Evolutionary conservation across 2,113 vertebrate genomes (phyloP).

Genomic region (Nymphicus hollandicus): DNA sequence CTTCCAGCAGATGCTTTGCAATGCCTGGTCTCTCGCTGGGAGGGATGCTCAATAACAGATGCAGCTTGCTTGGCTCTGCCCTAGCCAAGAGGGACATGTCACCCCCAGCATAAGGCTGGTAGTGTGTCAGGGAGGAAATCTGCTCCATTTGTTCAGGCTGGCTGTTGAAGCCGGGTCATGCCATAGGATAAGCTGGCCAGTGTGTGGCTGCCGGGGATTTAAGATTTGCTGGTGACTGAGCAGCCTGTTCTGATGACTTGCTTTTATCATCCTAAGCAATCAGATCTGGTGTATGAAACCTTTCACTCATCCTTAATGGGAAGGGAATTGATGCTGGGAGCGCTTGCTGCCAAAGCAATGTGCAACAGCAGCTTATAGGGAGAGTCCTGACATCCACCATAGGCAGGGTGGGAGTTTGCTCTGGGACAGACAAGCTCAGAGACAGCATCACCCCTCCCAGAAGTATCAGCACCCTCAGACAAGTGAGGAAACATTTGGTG

Average conservation of each 20-base stretch:
- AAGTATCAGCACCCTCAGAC: background rate
- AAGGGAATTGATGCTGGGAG: background rate
- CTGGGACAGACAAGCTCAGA: background rate
- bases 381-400: rapidly evolving
- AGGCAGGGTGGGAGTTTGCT: background rate
- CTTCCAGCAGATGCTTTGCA: background rate
- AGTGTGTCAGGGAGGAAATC: background rate
- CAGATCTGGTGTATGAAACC: background rate
- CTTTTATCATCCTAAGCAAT: background rate
- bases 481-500: rapidly evolving
- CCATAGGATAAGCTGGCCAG: background rate
- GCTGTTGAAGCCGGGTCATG: background rate
- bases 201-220: background rate
- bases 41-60: background rate
- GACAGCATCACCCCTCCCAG: background rate
- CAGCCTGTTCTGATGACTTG: background rate
- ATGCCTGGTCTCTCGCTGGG: background rate
- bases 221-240: background rate
- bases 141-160: background rate
- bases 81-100: rapidly evolving
- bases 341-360: background rate
- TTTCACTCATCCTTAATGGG: background rate
- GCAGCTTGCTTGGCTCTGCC: background rate
- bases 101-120: background rate
- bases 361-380: rapidly evolving